A percentile compares a stretch with the other conserved stretches of the same genome.
These are phyloP conservation scores for Sylvietta virens DNA, from an alignment of 2,113 vertebrate genomes.

Conservation along the genomic window DNA sequence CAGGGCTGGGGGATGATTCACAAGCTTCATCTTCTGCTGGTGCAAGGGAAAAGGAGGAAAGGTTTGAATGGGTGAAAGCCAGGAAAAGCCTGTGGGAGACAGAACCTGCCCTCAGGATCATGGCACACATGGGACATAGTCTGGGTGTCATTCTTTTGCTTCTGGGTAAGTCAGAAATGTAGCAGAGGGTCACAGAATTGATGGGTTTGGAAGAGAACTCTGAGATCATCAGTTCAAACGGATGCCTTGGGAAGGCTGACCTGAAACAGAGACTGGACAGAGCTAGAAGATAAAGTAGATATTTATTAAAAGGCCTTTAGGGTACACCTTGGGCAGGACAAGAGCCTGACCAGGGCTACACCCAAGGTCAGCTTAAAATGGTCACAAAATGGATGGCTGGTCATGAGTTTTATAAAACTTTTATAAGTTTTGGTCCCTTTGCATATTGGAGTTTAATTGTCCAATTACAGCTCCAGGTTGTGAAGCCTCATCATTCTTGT, in stretches of 20 bases:
- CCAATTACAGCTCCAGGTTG: background rate
- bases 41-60: background rate
- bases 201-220: background rate
- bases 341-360: background rate
- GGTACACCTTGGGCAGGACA: background rate
- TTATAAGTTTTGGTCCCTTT: background rate
- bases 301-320: background rate
- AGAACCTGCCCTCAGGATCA: background rate
- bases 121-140: rapidly evolving
- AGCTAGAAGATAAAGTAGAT: background rate
- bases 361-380: rapidly evolving
- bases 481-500: background rate
- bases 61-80: background rate
- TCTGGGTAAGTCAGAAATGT: background rate
- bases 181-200: rapidly evolving
- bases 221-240: background rate
- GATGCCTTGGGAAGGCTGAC: background rate
- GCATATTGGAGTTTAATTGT: background rate
- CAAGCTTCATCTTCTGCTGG: background rate
- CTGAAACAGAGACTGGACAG: background rate
- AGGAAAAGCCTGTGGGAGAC: background rate
- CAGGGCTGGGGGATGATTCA: background rate
- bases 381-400: background rate
- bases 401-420: rapidly evolving
- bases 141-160: background rate